Conservation (phyloP, 2,797 vertebrate genomes). For the Melanotaenia maccullochi region DNA sequence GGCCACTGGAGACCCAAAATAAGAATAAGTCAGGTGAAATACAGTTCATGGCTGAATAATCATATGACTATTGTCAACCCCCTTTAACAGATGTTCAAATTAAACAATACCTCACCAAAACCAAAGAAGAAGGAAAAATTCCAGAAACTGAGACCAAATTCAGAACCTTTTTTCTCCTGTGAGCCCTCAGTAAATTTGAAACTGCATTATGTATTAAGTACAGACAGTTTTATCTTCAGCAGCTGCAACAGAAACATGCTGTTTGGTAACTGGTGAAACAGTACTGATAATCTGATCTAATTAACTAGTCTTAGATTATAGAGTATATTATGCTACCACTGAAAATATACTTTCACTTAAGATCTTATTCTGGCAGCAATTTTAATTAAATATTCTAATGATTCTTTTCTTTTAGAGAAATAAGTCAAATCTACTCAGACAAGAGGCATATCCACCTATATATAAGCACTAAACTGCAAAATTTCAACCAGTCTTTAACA, state of each 20-base stretch:
- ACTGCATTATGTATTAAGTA: background rate
- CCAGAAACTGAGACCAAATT: background rate
- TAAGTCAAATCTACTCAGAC: background rate
- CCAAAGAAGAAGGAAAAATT: background rate
- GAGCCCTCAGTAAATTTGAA: background rate
- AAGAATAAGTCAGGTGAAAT: constrained; percentile 33
- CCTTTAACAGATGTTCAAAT: background rate
- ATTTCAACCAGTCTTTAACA: constrained; percentile 51
- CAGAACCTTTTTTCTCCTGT: background rate
- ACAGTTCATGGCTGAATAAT: constrained; percentile 20
- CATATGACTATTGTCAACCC: background rate
- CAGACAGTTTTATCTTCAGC: background rate
- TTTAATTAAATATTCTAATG: background rate
- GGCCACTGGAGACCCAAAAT: constrained; percentile 30
- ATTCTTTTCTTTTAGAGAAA: background rate
- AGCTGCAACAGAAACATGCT: background rate
- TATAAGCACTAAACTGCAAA: constrained; percentile 31
- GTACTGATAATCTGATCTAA: background rate
- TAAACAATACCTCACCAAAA: background rate
- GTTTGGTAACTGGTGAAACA: background rate
- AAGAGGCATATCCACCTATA: background rate
- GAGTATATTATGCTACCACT: background rate
- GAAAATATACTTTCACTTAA: background rate
- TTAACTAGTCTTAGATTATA: too few relatives aligned
- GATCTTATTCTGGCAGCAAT: background rate